Conservation (phyloP, 2,797 vertebrate species). For the Channa striata region DNA sequence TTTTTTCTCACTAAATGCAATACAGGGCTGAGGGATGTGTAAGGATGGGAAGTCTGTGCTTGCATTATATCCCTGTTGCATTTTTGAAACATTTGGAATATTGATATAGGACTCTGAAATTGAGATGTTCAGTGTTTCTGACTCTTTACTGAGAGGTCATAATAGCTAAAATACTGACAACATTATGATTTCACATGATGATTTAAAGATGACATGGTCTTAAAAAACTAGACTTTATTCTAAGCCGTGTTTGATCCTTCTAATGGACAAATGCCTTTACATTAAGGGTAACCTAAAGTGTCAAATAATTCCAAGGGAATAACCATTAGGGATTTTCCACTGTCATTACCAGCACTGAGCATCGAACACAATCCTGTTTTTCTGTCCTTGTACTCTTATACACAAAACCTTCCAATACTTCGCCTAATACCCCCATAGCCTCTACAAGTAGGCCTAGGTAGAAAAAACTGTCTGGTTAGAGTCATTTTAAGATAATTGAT, state of each 20-base stretch:
- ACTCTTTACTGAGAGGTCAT: constrained; percentile 2
- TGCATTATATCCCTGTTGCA: neutral
- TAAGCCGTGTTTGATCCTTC: neutral
- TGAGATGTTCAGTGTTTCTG: neutral
- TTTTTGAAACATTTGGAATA: neutral
- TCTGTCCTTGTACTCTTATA: no score
- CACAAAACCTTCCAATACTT: no score
- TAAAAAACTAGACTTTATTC: neutral
- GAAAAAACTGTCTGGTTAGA: no score
- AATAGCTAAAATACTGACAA: neutral
- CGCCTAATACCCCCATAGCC: no score
- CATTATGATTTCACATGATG: constrained; percentile 3
- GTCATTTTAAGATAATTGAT: no score
- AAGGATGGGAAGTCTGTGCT: neutral
- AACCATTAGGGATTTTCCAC: no score
- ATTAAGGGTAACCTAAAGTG: no score
- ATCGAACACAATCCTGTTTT: no score
- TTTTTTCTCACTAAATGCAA: neutral
- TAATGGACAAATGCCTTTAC: neutral
- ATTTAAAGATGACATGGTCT: neutral
- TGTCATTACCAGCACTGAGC: no score
- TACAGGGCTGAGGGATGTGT: neutral
- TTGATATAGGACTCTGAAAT: neutral
- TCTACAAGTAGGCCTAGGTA: no score
- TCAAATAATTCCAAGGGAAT: no score